Conservation (phyloP, 2,888 invertebrate genomes). For the Drosophila mercatorum region DNA sequence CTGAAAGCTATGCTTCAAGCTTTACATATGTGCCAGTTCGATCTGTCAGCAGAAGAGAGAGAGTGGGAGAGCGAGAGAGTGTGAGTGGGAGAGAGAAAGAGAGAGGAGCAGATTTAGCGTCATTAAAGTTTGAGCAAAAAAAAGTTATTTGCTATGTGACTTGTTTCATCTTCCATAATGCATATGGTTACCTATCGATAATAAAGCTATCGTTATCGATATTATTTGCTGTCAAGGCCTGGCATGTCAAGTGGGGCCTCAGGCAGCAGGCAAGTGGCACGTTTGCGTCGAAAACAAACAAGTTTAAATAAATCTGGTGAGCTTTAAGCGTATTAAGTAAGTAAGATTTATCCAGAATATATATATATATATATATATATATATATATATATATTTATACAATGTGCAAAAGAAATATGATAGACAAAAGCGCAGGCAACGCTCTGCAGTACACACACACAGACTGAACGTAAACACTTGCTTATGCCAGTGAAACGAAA, state of each 20-base stretch:
- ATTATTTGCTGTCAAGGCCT: neutral
- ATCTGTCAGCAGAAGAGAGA: too few relatives aligned
- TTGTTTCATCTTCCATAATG: too few relatives aligned
- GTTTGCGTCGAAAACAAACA: neutral
- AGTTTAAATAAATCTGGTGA: neutral
- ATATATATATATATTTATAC: neutral
- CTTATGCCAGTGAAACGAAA: slow-evolving; percentile 1
- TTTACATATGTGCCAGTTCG: too few relatives aligned
- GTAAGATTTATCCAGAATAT: neutral
- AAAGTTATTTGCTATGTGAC: too few relatives aligned
- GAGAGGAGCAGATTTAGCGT: too few relatives aligned
- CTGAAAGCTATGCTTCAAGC: too few relatives aligned
- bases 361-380: neutral
- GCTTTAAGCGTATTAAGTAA: neutral
- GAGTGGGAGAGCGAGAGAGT: too few relatives aligned
- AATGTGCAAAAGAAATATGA: neutral
- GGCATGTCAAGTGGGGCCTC: neutral
- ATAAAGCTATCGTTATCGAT: slow-evolving; percentile 10
- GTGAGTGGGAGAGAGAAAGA: too few relatives aligned
- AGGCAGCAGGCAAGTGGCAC: neutral
- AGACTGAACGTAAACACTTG: neutral
- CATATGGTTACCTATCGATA: neutral
- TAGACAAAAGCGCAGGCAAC: neutral
- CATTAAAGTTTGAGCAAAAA: too few relatives aligned
- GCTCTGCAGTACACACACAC: neutral